These are phyloP conservation scores for Anseranas semipalmata DNA, from an alignment of 2,113 vertebrate genomes.

Conservation along the genomic window DNA sequence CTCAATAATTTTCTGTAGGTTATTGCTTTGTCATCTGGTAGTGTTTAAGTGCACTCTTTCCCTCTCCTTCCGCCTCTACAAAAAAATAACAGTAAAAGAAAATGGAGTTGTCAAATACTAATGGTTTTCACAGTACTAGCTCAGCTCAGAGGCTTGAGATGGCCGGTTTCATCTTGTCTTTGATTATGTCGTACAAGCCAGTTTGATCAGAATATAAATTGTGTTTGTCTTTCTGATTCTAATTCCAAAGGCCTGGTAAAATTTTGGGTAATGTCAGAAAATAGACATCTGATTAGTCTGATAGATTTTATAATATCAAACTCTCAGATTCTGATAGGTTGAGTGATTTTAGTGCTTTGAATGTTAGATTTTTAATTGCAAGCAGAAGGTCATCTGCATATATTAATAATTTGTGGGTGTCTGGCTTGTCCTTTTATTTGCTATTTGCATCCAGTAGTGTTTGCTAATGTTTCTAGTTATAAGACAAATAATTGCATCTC, in stretches of 20 bases:
- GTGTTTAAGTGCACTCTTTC: background rate
- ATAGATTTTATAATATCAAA: background rate
- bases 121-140: background rate
- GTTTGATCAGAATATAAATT: background rate
- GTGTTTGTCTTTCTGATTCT: background rate
- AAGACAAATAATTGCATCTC: conserved; percentile 22
- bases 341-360: background rate
- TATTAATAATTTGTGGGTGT: conserved; percentile 33
- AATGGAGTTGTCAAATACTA: background rate
- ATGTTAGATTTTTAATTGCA: conserved; percentile 12
- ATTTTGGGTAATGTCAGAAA: background rate
- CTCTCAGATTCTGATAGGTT: background rate
- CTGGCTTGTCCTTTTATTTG: conserved; percentile 20
- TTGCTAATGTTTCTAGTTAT: conserved; percentile 20
- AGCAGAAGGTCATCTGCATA: conserved; percentile 28
- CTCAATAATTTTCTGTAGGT: background rate
- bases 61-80: background rate
- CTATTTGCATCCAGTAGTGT: background rate
- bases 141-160: background rate
- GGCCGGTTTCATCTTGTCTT: background rate
- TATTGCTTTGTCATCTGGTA: background rate
- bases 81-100: background rate
- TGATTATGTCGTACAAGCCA: background rate
- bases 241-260: background rate
- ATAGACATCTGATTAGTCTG: background rate